Base-by-base conservation (phyloP, 2,888 invertebrate genomes). In the Stratiomys singularior region DNA sequence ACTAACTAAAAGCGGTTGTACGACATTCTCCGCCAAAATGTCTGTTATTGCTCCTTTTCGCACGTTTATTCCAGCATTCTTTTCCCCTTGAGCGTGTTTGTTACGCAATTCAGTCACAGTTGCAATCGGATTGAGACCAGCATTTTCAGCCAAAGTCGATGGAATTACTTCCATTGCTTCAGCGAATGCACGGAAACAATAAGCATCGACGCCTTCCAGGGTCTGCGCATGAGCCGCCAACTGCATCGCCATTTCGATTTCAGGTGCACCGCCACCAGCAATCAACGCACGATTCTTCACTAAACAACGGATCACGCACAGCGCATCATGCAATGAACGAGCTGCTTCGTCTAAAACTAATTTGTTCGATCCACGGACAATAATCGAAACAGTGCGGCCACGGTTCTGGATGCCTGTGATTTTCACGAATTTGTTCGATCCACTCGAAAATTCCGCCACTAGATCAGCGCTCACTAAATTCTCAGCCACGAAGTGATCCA, bases 231-330 rank as follows among this genome's bases (percentile, higher is more conserved):
- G 90, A 25, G 94, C 92, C 7, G 94, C 93, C 76, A 99, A 89
- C 78, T 93, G 92, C 37, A 97, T 89, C 0, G 98, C 94, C 80
- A 99, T 90, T 86, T 98, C 97, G 80, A 96, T 98, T 89, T 99
- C 99, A 3, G 99, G 98, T 15, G 98, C 97, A 64, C 99, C 99
- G 69, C 99, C 99, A 79, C 99, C 99, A 76, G 97, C 94, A 86
- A 98, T 93, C 82, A 98, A 89, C 63, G 96, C 96, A 79, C 93
- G 93, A 81, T 97, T 94, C 83, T 97, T 96, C 3, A 99, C 98
- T 82, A 99, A 91, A 88, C 99, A 99, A 81, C 99, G 93, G 84
- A 99, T 95, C 71, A 96, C 97, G 84, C 93, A 93, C 80, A 93
- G 88, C 37, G 97, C 97, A 89, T 97, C 97, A 88, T 97, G 97